phyloP scores from a whole-genome alignment of 2,888 invertebrate species.

The Alloscopus bannaensis region DNA sequence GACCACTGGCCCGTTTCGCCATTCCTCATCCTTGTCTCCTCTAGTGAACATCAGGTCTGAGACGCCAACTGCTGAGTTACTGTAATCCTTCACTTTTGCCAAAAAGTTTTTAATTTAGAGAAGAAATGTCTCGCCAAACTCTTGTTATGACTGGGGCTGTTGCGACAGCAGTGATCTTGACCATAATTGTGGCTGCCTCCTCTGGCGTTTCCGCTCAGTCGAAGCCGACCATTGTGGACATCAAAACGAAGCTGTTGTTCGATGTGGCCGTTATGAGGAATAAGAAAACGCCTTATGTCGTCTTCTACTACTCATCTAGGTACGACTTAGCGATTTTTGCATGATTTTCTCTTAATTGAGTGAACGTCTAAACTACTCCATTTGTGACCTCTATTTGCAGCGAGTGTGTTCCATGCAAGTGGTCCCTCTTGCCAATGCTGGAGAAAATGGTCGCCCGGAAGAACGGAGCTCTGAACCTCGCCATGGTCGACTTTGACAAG shows the following conservation, averaged over 20 bases:
- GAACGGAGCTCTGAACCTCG: conserved; percentile 36
- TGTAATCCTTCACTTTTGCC: not conserved
- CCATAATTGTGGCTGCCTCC: conserved; percentile 18
- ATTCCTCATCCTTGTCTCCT: conserved; percentile 35
- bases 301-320: conserved; percentile 66
- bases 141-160: conserved; percentile 35
- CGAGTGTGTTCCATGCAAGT: conserved; percentile 51
- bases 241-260: conserved; percentile 57
- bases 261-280: conserved; percentile 60
- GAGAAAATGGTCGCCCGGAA: conserved; percentile 61
- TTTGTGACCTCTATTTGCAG: conserved; percentile 31
- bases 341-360: no score
- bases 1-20: conserved; percentile 41
- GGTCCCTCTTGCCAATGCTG: conserved; percentile 62
- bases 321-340: conserved; percentile 10
- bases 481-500: conserved; percentile 59
- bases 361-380: no score
- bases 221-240: conserved; percentile 43
- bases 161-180: not conserved
- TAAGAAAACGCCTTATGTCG: conserved; percentile 62
- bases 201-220: conserved; percentile 13
- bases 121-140: conserved; percentile 36
- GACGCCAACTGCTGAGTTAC: not conserved
- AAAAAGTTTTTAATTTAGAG: conserved; percentile 7
- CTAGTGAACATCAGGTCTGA: conserved; percentile 41